These are phyloP conservation scores for Pseudopipra pipra DNA, from an alignment of 2,113 vertebrate species.

Conservation along the genomic window DNA sequence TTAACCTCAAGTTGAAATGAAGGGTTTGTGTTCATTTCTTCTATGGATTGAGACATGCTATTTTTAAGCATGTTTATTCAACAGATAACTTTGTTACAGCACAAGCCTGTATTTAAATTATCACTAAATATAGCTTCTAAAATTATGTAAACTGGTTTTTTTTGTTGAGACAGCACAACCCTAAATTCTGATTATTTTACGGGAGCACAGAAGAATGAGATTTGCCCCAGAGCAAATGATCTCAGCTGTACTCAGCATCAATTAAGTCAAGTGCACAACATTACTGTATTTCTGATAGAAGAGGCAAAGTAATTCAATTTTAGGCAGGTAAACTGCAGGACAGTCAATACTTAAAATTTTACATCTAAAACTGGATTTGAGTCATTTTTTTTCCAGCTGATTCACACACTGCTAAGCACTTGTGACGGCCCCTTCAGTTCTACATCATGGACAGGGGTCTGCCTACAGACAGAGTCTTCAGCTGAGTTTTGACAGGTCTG, in stretches of 20 bases:
- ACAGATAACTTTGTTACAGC: background rate
- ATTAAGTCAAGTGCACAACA: background rate
- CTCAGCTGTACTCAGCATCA: background rate
- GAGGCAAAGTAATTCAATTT: background rate
- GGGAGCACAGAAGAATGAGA: background rate
- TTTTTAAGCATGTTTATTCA: constrained; percentile 53
- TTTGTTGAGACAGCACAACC: background rate
- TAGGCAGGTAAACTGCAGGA: background rate
- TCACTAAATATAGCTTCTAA: constrained; percentile 17
- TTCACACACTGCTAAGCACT: background rate
- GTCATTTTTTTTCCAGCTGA: background rate
- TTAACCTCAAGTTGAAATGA: constrained; percentile 52
- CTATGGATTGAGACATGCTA: background rate
- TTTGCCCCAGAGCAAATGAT: background rate
- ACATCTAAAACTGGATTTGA: background rate
- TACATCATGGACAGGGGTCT: background rate
- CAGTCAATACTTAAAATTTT: background rate
- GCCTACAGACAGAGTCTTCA: rapidly evolving
- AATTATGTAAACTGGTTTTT: background rate
- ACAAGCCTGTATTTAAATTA: background rate
- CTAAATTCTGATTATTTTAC: background rate
- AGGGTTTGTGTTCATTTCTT: constrained; percentile 14
- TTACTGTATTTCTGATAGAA: background rate
- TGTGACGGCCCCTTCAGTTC: background rate
- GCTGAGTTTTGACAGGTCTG: background rate